Evolutionary conservation across 2,797 vertebrate species (phyloP).

Genomic region (Gadopsis marmoratus): DNA sequence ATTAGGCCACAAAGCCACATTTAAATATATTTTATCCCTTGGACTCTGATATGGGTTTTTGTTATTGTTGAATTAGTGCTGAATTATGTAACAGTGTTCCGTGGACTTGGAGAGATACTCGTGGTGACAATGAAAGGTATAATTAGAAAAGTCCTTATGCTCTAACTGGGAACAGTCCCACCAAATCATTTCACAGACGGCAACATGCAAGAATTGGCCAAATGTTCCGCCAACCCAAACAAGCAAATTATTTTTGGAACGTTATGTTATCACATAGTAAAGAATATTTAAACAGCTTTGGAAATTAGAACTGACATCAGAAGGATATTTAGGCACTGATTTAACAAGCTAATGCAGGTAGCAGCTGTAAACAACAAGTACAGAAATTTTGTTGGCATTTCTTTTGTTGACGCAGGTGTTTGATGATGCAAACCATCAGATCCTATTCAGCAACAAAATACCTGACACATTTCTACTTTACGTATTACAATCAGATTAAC

Average conservation of each 20-base stretch:
- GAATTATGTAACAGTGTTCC: slow-evolving; percentile 30
- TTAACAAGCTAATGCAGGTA: background rate
- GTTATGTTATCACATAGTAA: background rate
- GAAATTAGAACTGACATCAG: background rate
- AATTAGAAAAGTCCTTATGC: slow-evolving; percentile 55
- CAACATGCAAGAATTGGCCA: slow-evolving; percentile 23
- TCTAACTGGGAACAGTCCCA: slow-evolving; percentile 42
- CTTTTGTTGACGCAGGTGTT: background rate
- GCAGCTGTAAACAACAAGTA: background rate
- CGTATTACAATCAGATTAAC: background rate
- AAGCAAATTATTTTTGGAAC: slow-evolving; percentile 16
- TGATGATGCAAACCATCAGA: background rate
- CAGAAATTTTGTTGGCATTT: background rate
- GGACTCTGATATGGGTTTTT: slow-evolving; percentile 25
- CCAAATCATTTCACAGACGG: slow-evolving; percentile 37
- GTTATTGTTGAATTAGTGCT: slow-evolving; percentile 23
- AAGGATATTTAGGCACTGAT: background rate
- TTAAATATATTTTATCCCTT: slow-evolving; percentile 12
- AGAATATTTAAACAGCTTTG: slow-evolving; percentile 15
- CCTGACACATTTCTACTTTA: background rate
- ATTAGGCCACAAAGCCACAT: slow-evolving; percentile 3
- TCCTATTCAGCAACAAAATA: background rate
- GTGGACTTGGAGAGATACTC: slow-evolving; percentile 35
- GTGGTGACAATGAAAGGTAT: slow-evolving; percentile 31
- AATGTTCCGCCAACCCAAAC: slow-evolving; percentile 18